Evolutionary conservation across 2,113 vertebrate genomes (phyloP).

Genomic region (Prunella himalayana): DNA sequence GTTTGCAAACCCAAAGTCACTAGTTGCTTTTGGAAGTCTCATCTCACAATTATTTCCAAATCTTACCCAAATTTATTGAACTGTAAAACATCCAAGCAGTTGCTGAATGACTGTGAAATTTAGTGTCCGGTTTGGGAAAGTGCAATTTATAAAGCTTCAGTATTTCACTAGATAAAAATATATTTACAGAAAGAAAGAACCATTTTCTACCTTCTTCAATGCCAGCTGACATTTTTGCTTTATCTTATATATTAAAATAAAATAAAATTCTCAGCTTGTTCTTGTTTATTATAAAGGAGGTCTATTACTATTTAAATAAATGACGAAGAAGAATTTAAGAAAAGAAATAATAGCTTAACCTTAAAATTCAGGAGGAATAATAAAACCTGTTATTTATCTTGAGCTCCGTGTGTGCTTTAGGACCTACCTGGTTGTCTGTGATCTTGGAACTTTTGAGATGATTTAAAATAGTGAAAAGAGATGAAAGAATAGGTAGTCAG

Average conservation of each 20-base stretch:
- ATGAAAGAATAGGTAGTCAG: background rate
- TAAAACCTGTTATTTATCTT: background rate
- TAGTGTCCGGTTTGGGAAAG: background rate
- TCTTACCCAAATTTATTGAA: background rate
- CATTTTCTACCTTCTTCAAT: background rate
- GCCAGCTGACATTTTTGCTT: slow-evolving; percentile 18
- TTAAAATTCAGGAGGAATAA: background rate
- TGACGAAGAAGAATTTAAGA: background rate
- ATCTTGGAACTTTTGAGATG: background rate
- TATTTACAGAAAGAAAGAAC: background rate
- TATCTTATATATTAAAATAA: slow-evolving; percentile 24
- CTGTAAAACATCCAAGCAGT: background rate
- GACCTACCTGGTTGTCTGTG: background rate
- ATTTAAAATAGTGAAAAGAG: background rate
- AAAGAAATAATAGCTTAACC: slow-evolving; percentile 6
- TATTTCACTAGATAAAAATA: slow-evolving; percentile 1
- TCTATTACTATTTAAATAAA: slow-evolving; percentile 12
- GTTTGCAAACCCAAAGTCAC: background rate
- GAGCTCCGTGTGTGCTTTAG: background rate
- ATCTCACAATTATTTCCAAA: background rate
- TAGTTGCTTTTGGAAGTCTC: background rate
- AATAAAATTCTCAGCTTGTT: slow-evolving; percentile 3
- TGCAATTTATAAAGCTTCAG: background rate
- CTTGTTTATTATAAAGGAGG: slow-evolving; percentile 20
- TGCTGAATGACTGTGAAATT: background rate